phyloP scores from a whole-genome alignment of 2,797 vertebrate species.

The Melanotaenia pygmaea region DNA sequence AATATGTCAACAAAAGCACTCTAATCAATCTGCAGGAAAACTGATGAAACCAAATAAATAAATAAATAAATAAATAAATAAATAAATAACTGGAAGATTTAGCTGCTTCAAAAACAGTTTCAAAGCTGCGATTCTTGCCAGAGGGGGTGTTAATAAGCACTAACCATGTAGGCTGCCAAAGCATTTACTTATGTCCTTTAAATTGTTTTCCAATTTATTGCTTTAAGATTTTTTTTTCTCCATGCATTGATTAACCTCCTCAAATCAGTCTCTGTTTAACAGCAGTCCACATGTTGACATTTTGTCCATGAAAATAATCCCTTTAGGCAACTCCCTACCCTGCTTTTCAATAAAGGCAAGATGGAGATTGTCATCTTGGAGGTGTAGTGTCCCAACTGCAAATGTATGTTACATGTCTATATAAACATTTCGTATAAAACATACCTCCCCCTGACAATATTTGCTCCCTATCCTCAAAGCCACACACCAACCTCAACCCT shows the following conservation, averaged over 20 bases:
- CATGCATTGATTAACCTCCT: too few species aligned
- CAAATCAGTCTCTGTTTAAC: too few species aligned
- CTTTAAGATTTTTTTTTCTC: too few species aligned
- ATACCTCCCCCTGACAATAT: not conserved
- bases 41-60: not conserved
- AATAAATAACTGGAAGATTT: not conserved
- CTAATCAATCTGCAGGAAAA: not conserved
- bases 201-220: too few species aligned
- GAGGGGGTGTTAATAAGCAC: too few species aligned
- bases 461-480: constrained; percentile 27
- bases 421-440: constrained; percentile 12
- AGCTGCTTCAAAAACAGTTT: too few species aligned
- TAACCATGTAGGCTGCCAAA: too few species aligned
- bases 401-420: constrained; percentile 22
- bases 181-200: too few species aligned
- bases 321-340: not conserved
- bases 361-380: not conserved
- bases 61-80: not conserved
- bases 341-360: not conserved
- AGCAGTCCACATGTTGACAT: too few species aligned
- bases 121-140: too few species aligned
- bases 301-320: not conserved
- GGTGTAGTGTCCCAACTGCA: not conserved
- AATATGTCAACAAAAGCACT: not conserved
- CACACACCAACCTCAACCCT: constrained; percentile 21